phyloP scores from a whole-genome alignment of 2,113 vertebrate genomes.

The Cnemophilus loriae region DNA sequence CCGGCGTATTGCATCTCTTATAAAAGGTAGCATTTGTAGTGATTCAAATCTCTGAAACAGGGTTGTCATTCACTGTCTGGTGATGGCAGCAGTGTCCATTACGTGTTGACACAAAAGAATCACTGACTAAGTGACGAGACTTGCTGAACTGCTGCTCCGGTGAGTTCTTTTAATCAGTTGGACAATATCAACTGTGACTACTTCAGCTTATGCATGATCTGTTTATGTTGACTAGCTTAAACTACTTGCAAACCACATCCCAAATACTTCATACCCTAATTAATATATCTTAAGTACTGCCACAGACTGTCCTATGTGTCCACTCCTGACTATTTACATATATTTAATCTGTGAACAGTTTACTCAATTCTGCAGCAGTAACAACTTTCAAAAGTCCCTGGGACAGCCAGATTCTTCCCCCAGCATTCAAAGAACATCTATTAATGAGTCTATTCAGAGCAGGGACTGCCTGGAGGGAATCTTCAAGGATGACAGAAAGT shows the following conservation, averaged over 20 bases:
- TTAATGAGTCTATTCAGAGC: not conserved
- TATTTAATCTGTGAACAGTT: not conserved
- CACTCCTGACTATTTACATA: not conserved
- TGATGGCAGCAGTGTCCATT: not conserved
- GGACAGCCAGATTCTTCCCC: not conserved
- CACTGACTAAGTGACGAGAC: not conserved
- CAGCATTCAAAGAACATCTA: not conserved
- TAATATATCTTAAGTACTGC: not conserved
- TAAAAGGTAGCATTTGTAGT: not conserved
- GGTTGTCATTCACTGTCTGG: not conserved
- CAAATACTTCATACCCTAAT: not conserved
- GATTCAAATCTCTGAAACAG: not conserved
- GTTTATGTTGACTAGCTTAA: not conserved
- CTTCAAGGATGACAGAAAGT: not conserved
- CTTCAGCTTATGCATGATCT: not conserved
- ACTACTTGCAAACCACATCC: not conserved
- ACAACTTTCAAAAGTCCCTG: not conserved
- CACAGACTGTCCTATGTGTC: not conserved
- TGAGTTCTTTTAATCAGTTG: not conserved
- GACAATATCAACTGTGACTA: not conserved
- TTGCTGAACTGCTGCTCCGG: not conserved
- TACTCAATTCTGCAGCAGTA: not conserved
- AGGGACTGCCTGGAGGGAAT: not conserved
- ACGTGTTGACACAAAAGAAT: rapidly evolving
- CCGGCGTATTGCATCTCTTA: not conserved